Evolutionary conservation across 2,888 invertebrate species (phyloP).

Genomic region (Philhelius pedissequus): DNA sequence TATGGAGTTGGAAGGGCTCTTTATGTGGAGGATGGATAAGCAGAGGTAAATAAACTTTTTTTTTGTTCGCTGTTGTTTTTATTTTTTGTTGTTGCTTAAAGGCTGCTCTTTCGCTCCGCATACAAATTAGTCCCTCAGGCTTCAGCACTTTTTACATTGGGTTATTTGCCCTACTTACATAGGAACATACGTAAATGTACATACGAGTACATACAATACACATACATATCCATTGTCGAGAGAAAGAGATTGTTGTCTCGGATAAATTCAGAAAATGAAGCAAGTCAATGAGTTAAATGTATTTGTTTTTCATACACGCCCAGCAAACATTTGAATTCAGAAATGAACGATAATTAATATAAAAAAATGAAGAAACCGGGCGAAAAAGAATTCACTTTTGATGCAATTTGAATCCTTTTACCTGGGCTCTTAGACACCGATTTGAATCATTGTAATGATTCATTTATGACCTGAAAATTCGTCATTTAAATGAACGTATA

Average conservation of each 20-base stretch:
- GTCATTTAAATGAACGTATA: too few relatives aligned
- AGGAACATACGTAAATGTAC: neutral
- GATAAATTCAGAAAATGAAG: slow-evolving; percentile 9
- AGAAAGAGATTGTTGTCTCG: slow-evolving; percentile 10
- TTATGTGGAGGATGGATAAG: neutral
- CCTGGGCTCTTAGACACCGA: too few relatives aligned
- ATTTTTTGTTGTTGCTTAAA: neutral
- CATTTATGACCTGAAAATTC: too few relatives aligned
- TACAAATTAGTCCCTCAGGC: slow-evolving; percentile 42
- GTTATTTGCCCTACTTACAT: slow-evolving; percentile 8
- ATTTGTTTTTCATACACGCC: slow-evolving; percentile 26
- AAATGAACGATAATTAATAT: too few relatives aligned
- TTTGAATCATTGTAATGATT: too few relatives aligned
- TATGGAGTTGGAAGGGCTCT: too few relatives aligned
- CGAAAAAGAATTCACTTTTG: too few relatives aligned
- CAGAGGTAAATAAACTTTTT: slow-evolving; percentile 1
- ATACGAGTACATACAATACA: too few relatives aligned
- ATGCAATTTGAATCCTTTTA: too few relatives aligned
- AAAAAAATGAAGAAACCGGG: too few relatives aligned
- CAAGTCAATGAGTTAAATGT: slow-evolving; percentile 26
- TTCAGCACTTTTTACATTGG: slow-evolving; percentile 20
- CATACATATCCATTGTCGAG: neutral
- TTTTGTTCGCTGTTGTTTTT: neutral
- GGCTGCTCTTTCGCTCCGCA: slow-evolving; percentile 26
- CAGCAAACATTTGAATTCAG: too few relatives aligned